Percentiles rank a stretch among this genome's conserved stretches.
phyloP scores from a whole-genome alignment of 2,888 invertebrate species.

The Phania funesta region DNA sequence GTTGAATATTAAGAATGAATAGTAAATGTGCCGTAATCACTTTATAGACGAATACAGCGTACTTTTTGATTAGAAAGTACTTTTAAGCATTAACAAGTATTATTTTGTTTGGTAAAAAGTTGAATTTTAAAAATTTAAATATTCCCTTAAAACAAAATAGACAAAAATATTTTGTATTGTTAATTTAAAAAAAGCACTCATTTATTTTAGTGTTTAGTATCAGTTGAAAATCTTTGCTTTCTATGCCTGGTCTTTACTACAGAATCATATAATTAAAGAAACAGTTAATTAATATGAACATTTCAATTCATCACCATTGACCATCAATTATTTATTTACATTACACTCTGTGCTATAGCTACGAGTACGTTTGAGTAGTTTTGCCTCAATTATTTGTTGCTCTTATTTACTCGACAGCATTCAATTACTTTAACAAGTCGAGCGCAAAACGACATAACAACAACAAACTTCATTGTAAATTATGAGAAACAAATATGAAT shows the following conservation, averaged over 20 bases:
- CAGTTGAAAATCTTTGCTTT: no score
- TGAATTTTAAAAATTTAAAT: no score
- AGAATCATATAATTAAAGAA: background rate
- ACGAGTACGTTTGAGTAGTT: background rate
- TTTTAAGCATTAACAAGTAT: no score
- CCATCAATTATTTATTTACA: slow-evolving; percentile 44
- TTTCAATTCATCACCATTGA: slow-evolving; percentile 31
- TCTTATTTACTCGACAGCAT: slow-evolving; percentile 9
- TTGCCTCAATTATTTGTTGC: slow-evolving; percentile 31
- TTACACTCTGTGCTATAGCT: slow-evolving; percentile 12
- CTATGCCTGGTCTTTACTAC: background rate
- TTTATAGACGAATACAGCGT: no score
- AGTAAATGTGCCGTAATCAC: no score
- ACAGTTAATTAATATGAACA: slow-evolving; percentile 11
- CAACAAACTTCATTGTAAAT: background rate
- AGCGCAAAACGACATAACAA: slow-evolving; percentile 18
- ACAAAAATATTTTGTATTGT: no score
- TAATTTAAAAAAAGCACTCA: no score
- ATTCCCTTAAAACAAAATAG: no score
- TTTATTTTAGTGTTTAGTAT: no score
- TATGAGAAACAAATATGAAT: background rate
- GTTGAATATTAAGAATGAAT: no score
- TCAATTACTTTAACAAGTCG: slow-evolving; percentile 42
- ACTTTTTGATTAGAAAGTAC: no score
- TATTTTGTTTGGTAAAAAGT: no score